A percentile compares a stretch with the other conserved stretches of the same genome.
phyloP scores from a whole-genome alignment of 2,797 vertebrate species.

The Syngnathus rostellatus region DNA sequence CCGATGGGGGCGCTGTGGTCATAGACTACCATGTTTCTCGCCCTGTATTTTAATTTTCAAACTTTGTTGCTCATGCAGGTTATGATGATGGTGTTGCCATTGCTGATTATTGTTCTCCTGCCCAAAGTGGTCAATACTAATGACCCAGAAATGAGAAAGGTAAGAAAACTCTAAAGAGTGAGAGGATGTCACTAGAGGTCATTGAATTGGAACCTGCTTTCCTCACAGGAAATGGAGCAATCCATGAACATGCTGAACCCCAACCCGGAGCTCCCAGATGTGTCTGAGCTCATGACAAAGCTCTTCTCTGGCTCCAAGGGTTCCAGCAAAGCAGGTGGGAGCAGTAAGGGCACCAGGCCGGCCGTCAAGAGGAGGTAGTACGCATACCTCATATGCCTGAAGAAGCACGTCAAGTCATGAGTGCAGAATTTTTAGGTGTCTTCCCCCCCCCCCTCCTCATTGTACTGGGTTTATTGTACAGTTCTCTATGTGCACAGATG shows the following conservation, averaged over 20 bases:
- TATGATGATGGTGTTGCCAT: constrained; percentile 98
- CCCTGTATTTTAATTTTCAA: not conserved
- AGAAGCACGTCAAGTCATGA: constrained; percentile 26
- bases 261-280: constrained; percentile 95
- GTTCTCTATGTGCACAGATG: constrained; percentile 47
- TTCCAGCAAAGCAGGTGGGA: constrained; percentile 81
- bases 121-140: constrained; percentile 99
- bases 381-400: constrained; percentile 13
- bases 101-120: constrained; percentile 92
- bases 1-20: not conserved
- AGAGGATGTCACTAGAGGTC: not conserved
- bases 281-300: constrained; percentile 98
- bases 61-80: constrained; percentile 67
- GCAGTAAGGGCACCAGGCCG: constrained; percentile 84
- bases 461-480: constrained; percentile 51
- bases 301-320: constrained; percentile 93
- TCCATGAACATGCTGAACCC: constrained; percentile 99
- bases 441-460: constrained; percentile 24
- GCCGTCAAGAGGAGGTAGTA: constrained; percentile 94
- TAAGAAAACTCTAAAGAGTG: constrained; percentile 44
- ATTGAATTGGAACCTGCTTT: not conserved
- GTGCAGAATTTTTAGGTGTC: constrained; percentile 55
- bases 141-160: constrained; percentile 98
- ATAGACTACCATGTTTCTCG: not conserved
- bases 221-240: constrained; percentile 93